Evolutionary conservation across 2,888 invertebrate species (phyloP), one percentile per base, ranked within the genome.

Genomic region (Nasonia oneida): DNA sequence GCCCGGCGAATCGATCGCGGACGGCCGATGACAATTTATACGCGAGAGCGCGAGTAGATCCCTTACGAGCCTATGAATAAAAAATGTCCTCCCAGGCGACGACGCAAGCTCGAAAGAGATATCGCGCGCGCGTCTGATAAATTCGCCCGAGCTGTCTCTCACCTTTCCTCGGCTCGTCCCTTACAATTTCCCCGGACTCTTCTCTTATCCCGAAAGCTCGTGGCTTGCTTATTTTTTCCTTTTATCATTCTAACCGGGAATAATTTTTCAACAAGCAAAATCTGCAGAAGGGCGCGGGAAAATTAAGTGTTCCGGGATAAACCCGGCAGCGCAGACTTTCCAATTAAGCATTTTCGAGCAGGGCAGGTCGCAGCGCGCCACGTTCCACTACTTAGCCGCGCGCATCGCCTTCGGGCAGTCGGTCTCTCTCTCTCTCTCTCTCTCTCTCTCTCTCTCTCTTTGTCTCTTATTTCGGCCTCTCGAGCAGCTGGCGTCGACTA

Each of bases 21-120:
- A 81, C 81, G 81, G 84, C 74, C 86, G 81, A 86, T 87, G 87
- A 87, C 85, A 87, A 87, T 87, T 87, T 87, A 87, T 87, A 87
- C 80, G 74, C 29, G 18, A 23, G 18, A 23, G 18, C 50, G 50
- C 47, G 53, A 67, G 83, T 75, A 61, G 83, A 80, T 80, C 83
- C 85, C 85, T 85, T 81, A 78, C 85, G 83, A 87, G 85, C 67
- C 80, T 85, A 87, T 87, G 87, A 87, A 87, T 87, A 87, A 87
- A 87, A 87, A 87, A 87, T 85, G 84, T 74, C 79, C 57, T 61
- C 57, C 42, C 73, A 37, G 6, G 23, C 47, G 64, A n/a, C n/a
- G 47, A 37, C 70, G 70, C 70, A 5, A 33, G 23, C n/a, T 42
- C 14, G 47, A 29, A 47, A 47, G 47, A 29, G 67, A 50, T 50